Base-by-base conservation (phyloP, 2,797 vertebrate species). In the Lagodon rhomboides region DNA sequence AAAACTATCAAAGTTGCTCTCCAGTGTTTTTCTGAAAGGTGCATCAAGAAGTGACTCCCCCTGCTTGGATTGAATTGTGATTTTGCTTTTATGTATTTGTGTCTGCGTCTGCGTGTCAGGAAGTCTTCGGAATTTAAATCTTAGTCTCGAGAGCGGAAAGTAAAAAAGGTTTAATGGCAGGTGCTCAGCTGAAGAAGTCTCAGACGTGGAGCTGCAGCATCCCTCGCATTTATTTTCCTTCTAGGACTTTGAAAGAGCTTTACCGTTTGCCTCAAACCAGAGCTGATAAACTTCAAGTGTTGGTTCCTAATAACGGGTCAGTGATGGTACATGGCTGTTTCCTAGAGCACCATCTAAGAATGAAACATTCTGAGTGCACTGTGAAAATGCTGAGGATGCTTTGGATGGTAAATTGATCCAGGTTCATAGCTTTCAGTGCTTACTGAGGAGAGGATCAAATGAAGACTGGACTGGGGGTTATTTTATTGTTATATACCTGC, bases 121-220 rank as follows among this genome's bases (percentile, higher is more conserved):
- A 80, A 80, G 62, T 67, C 62, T 75, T 15, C 18, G 12, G 63
- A 84, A 80, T 86, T 69, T 68, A 74, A 79, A 79, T 74, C 59
- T 76, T 73, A 69, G 30, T 68, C 77, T 83, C 59, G 44, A 41
- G 43, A 80, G 44, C 66, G 64, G 64, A 75, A 81, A 80, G 60
- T 23, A 0, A 66, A 79, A 82, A 80, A 49, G 55, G 46, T 89
- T 89, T 83, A 83, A 83, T 69, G 34, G 73, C 54, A 82, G 80
- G 75, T 81, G 63, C 73, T 84, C 54, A 78, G 38, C 60, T 55
- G 73, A 78, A 58, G 70, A 77, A 71, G 64, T 80, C 80, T 85
- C 76, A 82, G 73, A 85, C 78, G 77, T 60, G 46, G 38, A 79
- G 43, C 53, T 41, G 64, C 50, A 58, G 73, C 77, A 85, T 85